Percentiles rank a stretch among this genome's conserved stretches.
These are phyloP conservation scores for Ambastaia sidthimunki DNA, from an alignment of 2,797 vertebrate species.

Conservation along the genomic window DNA sequence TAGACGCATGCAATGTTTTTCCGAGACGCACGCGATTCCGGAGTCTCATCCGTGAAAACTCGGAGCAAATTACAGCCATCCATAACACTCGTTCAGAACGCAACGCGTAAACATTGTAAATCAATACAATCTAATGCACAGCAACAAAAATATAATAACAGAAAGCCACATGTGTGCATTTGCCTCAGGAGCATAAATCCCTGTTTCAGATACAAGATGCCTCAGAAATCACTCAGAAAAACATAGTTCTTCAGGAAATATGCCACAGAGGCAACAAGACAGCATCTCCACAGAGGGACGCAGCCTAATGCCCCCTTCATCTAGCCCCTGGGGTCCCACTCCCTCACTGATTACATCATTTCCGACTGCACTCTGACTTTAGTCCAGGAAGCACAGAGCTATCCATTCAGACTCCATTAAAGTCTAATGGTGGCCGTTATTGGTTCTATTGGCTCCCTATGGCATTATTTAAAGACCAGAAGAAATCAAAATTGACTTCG, in stretches of 20 bases:
- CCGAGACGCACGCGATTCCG: not conserved
- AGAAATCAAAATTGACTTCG: constrained; percentile 11
- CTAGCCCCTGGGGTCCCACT: not conserved
- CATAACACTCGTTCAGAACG: constrained; percentile 1
- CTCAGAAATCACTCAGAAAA: not conserved
- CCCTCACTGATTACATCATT: not conserved
- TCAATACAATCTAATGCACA: constrained; percentile 8
- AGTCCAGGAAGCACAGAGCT: not conserved
- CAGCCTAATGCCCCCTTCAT: not conserved
- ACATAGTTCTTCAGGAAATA: not conserved
- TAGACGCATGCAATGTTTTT: constrained; percentile 14
- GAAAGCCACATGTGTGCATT: not conserved
- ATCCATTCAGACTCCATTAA: constrained; percentile 29
- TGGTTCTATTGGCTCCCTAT: constrained; percentile 1
- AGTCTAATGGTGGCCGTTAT: constrained; percentile 31
- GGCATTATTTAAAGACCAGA: constrained; percentile 12
- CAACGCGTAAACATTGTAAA: constrained; percentile 18
- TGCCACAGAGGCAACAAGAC: not conserved
- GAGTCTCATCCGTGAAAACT: not conserved
- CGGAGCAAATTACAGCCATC: not conserved
- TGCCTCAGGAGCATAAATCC: not conserved
- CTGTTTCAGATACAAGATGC: not conserved
- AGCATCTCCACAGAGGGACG: not conserved
- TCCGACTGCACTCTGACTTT: not conserved
- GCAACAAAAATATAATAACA: constrained; percentile 6